Percentiles rank a stretch among this genome's conserved stretches.
phyloP scores from a whole-genome alignment of 2,888 invertebrate species.

The Glaucopsyche alexis region DNA sequence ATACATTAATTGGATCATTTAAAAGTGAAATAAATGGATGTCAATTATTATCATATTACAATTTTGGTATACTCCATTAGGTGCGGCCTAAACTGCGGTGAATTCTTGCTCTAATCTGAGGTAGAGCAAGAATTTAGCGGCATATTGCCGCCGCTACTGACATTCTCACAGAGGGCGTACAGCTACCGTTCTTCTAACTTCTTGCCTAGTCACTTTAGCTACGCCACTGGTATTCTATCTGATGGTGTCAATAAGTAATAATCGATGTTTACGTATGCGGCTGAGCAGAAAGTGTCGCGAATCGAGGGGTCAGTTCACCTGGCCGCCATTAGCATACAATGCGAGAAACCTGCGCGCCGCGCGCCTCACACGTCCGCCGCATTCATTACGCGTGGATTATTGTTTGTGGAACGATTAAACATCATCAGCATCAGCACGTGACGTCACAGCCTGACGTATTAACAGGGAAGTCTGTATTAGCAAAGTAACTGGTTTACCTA shows the following conservation, averaged over 20 bases:
- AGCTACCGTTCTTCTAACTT: no score
- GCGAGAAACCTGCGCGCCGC: slow-evolving; percentile 40
- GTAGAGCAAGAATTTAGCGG: no score
- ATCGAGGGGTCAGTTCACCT: slow-evolving; percentile 33
- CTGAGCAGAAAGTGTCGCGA: slow-evolving; percentile 32
- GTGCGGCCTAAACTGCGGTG: no score
- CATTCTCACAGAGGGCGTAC: no score
- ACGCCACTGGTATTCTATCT: background rate
- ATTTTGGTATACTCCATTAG: no score
- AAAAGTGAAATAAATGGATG: no score
- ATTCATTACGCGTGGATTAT: slow-evolving; percentile 27
- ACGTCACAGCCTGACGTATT: background rate
- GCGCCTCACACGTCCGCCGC: slow-evolving; percentile 33
- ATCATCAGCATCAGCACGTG: background rate
- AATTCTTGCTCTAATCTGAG: no score
- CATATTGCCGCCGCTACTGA: no score
- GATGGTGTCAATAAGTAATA: slow-evolving; percentile 1
- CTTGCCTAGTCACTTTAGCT: no score
- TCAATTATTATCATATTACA: no score
- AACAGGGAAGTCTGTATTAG: background rate
- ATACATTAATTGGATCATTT: no score
- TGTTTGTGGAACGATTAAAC: slow-evolving; percentile 17
- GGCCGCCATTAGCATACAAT: slow-evolving; percentile 56
- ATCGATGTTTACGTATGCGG: slow-evolving; percentile 16
- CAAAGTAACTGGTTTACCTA: no score